Conservation (phyloP, 2,797 vertebrate genomes). For the Euthynnus affinis region DNA sequence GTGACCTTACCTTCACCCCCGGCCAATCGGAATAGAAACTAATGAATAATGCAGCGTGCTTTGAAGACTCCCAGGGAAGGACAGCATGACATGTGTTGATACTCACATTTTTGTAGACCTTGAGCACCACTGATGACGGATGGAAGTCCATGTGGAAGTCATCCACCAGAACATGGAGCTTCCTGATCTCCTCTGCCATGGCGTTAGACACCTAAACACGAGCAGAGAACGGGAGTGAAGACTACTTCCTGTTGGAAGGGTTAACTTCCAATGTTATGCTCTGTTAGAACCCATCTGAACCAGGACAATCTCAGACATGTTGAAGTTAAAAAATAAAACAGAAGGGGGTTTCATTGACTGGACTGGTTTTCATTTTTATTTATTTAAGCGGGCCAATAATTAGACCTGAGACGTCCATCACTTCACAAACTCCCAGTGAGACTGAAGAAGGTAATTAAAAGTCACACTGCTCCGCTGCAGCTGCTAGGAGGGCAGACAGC, state of each 20-base stretch:
- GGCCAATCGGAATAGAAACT: no score
- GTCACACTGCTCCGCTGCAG: not conserved
- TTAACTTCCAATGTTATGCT: no score
- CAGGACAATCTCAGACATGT: not conserved
- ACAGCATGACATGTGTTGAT: not conserved
- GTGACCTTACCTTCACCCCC: no score
- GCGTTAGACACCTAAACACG: constrained; percentile 92
- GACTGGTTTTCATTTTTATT: not conserved
- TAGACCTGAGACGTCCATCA: not conserved
- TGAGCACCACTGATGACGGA: constrained; percentile 93
- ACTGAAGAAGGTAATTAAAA: not conserved
- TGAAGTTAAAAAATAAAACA: not conserved
- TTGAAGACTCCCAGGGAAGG: no score
- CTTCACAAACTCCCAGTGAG: not conserved
- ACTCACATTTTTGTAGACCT: constrained; percentile 98
- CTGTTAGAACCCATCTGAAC: not conserved
- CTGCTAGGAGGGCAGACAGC: not conserved
- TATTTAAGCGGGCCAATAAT: not conserved
- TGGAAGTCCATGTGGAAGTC: constrained; percentile 97
- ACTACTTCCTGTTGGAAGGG: not conserved
- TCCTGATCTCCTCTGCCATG: constrained; percentile 97
- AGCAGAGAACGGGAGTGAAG: constrained; percentile 27
- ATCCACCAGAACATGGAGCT: constrained; percentile 93
- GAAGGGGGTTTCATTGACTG: not conserved
- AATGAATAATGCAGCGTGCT: no score